Percentiles rank a stretch among this genome's conserved stretches.
Conservation (phyloP, 2,888 invertebrate genomes). For the Acrocyrtus sp. region DNA sequence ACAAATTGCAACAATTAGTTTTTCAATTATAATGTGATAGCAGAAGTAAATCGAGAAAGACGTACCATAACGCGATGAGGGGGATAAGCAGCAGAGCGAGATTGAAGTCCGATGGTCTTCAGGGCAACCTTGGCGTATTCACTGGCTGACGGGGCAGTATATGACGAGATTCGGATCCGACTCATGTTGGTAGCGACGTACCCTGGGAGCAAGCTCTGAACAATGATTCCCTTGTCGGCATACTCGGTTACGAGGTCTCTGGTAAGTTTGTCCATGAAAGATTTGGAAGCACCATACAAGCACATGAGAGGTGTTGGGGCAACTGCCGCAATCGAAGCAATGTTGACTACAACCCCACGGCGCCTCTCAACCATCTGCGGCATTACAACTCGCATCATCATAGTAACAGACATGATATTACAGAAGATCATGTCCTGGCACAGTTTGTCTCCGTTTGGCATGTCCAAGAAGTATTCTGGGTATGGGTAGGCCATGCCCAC, state of each 20-base stretch:
- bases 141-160: conserved; percentile 80
- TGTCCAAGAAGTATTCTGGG: conserved; percentile 70
- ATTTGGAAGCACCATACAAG: conserved; percentile 91
- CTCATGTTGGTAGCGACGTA: conserved; percentile 94
- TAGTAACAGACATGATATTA: conserved; percentile 81
- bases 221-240: conserved; percentile 75
- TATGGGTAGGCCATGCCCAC: conserved; percentile 87
- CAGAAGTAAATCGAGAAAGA: conserved; percentile 28
- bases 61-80: conserved; percentile 74
- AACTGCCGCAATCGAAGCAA: conserved; percentile 84
- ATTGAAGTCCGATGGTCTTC: conserved; percentile 76
- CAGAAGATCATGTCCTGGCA: conserved; percentile 78
- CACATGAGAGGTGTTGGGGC: conserved; percentile 85
- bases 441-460: conserved; percentile 70
- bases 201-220: conserved; percentile 87
- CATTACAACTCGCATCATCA: conserved; percentile 80
- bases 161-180: conserved; percentile 76
- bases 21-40: not conserved
- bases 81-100: conserved; percentile 80
- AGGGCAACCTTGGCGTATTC: conserved; percentile 79
- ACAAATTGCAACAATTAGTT: not conserved
- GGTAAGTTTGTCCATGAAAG: conserved; percentile 84
- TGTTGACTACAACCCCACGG: conserved; percentile 88
- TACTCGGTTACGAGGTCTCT: conserved; percentile 82
- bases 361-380: conserved; percentile 84